Evolutionary conservation across 2,113 vertebrate species (phyloP).

Genomic region (Sebastes fasciatus): DNA sequence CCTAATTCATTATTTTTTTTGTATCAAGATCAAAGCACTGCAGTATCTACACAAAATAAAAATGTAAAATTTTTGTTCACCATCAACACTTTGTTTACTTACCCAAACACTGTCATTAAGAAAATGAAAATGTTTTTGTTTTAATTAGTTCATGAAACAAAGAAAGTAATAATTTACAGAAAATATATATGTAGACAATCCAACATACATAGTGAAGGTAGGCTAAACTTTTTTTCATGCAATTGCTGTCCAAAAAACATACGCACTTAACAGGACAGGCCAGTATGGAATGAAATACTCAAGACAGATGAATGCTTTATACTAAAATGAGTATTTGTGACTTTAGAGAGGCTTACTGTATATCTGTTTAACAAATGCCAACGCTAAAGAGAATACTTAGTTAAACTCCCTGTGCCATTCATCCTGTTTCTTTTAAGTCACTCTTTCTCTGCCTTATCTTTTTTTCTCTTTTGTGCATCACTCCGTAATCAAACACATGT

Average conservation of each 20-base stretch:
- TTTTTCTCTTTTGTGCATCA: constrained; percentile 29
- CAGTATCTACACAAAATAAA: too few species aligned
- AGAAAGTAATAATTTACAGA: background rate
- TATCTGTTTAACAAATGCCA: constrained; percentile 12
- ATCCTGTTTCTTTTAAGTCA: constrained; percentile 14
- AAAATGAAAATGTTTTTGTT: background rate
- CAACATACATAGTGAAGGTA: background rate
- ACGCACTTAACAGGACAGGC: background rate
- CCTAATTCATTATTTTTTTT: too few species aligned
- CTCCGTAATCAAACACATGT: constrained; percentile 59
- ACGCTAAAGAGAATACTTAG: background rate
- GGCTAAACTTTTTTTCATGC: background rate
- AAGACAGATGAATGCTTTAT: background rate
- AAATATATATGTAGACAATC: background rate
- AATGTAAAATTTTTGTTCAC: too few species aligned
- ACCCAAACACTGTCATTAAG: background rate
- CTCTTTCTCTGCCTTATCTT: constrained; percentile 30
- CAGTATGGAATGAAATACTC: background rate
- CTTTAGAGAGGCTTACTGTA: background rate
- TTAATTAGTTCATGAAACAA: background rate
- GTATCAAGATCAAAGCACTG: too few species aligned
- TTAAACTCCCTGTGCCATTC: background rate
- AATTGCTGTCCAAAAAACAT: background rate
- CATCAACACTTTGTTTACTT: background rate
- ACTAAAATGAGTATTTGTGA: constrained; percentile 6